Base-by-base conservation (phyloP, 2,888 invertebrate genomes). In the Apamea sordens region DNA sequence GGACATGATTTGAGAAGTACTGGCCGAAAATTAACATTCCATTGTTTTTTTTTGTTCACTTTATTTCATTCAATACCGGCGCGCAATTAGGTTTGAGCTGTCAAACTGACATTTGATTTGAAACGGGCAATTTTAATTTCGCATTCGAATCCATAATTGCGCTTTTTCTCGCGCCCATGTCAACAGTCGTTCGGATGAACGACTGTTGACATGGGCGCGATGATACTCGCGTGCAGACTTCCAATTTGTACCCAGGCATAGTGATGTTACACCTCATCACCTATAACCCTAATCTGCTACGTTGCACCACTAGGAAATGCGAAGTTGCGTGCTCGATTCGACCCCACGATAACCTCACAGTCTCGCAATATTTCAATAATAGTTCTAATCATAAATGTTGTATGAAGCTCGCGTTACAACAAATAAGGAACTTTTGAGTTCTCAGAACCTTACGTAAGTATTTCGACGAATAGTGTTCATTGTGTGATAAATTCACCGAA, bases 281-380 rank as follows among this genome's bases (percentile, higher is more conserved):
- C 70, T 77, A 69, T 79, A 80, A 83, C 77, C 81, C 72, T 74
- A 86, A 77, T 72, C 75, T 77, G 72, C 79, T 50, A 68, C 64
- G 77, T 82, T 83, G 78, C 82, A 72, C 41, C 76, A 83, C 78
- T 65, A 80, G 83, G 84, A 87, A 86, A 81, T 80, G 78, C 76
- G 77, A 71, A 73, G 71, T 82, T 86, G 85, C 81, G 84, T 79
- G 81, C 71, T 75, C 73, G 76, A 84, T 83, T 73, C 41, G 82
- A 87, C 81, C 84, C 73, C 67, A 61, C 53, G 86, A 86, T 87
- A 86, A 78, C 87, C 83, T 68, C 50, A 50, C 69, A 76, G 59
- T 86, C 83, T 83, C 68, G 82, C 82, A 87, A 86, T 88, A 83
- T 83, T 81, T 85, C 83, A 83, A 82, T 84, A 86, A 82, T 81